Conservation (phyloP, 2,797 vertebrate genomes). For the Gymnodraco acuticeps region DNA sequence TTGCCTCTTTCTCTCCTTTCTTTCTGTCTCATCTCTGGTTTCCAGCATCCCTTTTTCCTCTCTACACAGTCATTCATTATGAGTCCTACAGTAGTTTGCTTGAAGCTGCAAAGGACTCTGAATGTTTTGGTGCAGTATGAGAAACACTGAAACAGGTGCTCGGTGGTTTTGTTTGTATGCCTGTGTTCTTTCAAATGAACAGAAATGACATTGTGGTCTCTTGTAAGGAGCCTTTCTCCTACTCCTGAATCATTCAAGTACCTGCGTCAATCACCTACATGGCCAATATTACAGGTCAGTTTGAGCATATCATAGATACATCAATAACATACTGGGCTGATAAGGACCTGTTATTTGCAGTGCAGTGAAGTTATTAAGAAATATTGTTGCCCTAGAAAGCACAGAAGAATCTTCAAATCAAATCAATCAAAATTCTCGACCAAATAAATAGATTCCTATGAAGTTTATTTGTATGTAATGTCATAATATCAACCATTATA, state of each 20-base stretch:
- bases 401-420: not conserved
- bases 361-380: not conserved
- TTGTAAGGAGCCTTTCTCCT: slow-evolving; percentile 40
- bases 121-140: slow-evolving; percentile 56
- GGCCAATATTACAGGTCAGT: not conserved
- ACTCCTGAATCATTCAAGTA: slow-evolving; percentile 14
- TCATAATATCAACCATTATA: not conserved
- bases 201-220: slow-evolving; percentile 31
- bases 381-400: not conserved
- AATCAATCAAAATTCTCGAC: not conserved
- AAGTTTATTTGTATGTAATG: not conserved
- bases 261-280: slow-evolving; percentile 1
- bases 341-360: not conserved
- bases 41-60: slow-evolving; percentile 44
- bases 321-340: not conserved
- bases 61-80: slow-evolving; percentile 63
- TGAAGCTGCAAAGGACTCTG: slow-evolving; percentile 47
- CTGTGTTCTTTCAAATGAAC: slow-evolving; percentile 42
- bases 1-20: slow-evolving; percentile 3
- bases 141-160: slow-evolving; percentile 44
- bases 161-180: slow-evolving; percentile 5
- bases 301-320: slow-evolving; percentile 2
- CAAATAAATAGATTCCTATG: not conserved
- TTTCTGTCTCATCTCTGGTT: slow-evolving; percentile 42
- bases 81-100: slow-evolving; percentile 49